A percentile compares a stretch with the other conserved stretches of the same genome.
Conservation (phyloP, 1,140 invertebrate species). For the Trachelipus rathkii region DNA sequence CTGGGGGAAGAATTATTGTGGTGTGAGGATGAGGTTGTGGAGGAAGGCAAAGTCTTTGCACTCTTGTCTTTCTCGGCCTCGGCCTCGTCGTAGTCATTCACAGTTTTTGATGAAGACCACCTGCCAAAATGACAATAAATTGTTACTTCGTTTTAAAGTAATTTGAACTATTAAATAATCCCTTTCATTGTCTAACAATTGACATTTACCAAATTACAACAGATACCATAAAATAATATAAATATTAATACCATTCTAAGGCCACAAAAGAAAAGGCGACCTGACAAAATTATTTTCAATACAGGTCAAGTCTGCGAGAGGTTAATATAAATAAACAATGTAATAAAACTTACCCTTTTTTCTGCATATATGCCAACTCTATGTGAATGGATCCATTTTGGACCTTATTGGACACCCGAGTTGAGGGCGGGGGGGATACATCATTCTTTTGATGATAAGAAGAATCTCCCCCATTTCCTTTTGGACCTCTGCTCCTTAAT, state of each 20-base stretch:
- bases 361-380: slow-evolving; percentile 57
- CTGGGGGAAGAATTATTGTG: slow-evolving; percentile 14
- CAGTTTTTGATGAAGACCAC: slow-evolving; percentile 49
- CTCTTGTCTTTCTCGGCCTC: slow-evolving; percentile 58
- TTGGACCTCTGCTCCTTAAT: slow-evolving; percentile 1
- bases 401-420: slow-evolving; percentile 12
- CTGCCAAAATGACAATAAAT: slow-evolving; percentile 34
- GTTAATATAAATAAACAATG: no score
- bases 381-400: slow-evolving; percentile 54
- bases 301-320: no score
- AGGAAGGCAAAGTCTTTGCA: slow-evolving; percentile 46
- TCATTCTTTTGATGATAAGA: neutral
- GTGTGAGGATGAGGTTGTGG: slow-evolving; percentile 3
- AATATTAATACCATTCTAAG: no score
- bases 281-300: no score
- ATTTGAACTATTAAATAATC: no score
- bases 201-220: no score
- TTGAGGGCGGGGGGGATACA: neutral
- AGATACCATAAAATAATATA: no score
- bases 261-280: no score
- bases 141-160: neutral
- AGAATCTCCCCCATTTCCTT: neutral
- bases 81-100: slow-evolving; percentile 58
- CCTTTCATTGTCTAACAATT: no score
- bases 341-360: slow-evolving; percentile 51